Evolutionary conservation across 2,113 vertebrate species (phyloP), one percentile per base, ranked within the genome.

Genomic region (Sula dactylatra): DNA sequence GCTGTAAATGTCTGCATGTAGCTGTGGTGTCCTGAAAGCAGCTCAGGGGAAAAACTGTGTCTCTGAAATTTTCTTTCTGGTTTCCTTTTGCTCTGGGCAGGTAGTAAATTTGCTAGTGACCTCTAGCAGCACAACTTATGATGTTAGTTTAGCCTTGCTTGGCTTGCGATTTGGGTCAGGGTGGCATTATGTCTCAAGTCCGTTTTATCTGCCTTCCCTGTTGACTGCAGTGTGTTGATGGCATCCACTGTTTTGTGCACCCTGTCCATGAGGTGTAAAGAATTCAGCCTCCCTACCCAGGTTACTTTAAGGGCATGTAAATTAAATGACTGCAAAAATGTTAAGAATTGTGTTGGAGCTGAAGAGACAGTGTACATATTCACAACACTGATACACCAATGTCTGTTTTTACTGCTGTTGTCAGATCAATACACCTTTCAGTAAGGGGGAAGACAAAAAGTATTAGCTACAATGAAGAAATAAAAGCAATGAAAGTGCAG

Each of bases 21-120:
- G 6, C 16, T 64, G 8, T 40, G 38, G 47, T 89, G n/a, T 52
- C 42, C 61, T 61, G 40, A 79, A 86, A 93, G 29, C 14, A 71
- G 38, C 0, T 1, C 4, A 54, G 12, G 5, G 29, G 16, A 88
- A 73, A 16, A 89, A 78, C 5, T 76, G 38, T 50, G 6, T 17
- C 54, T 64, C 82, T 82, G 56, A 78, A 88, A 64, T 71, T 31
- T 83, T 9, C 16, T 45, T 38, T 83, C 72, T 58, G 54, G 18
- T 89, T 78, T 65, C 32, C 5, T 71, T 86, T 71, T 76, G 26
- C 26, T 93, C 40, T 67, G 52, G 32, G 42, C 36, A 32, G 6
- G 21, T 47, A 71, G n/a, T 44, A 87, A 76, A 92, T 95, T 86
- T 94, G 14, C 32, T 47, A 20, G 47, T 96, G 83, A 83, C 42